Evolutionary conservation across 2,797 vertebrate genomes (phyloP).

Genomic region (Bucorvus abyssinicus): DNA sequence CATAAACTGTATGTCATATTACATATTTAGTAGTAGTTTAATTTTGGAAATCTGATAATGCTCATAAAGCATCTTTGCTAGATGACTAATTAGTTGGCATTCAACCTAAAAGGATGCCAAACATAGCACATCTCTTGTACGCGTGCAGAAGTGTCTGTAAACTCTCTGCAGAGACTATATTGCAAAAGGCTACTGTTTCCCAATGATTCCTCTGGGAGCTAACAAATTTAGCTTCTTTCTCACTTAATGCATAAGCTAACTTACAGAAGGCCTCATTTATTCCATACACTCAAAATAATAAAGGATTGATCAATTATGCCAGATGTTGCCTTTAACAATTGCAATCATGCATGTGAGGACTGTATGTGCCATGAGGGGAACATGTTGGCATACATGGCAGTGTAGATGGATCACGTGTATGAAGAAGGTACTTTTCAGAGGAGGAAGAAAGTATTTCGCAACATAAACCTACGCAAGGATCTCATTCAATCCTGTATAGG

Average conservation of each 20-base stretch:
- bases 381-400: not conserved
- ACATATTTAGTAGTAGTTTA: constrained; percentile 50
- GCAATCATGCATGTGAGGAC: not conserved
- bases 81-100: constrained; percentile 64
- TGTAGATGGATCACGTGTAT: constrained; percentile 22
- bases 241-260: not conserved
- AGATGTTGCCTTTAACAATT: not conserved
- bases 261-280: not conserved
- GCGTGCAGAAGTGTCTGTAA: constrained; percentile 34
- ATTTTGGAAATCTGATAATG: constrained; percentile 64
- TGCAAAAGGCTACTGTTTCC: constrained; percentile 8
- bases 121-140: constrained; percentile 53
- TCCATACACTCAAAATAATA: not conserved
- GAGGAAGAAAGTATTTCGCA: constrained; percentile 45
- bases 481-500: constrained; percentile 8
- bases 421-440: constrained; percentile 31
- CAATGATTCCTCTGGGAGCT: not conserved
- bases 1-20: not conserved
- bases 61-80: constrained; percentile 61
- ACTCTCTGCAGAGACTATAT: constrained; percentile 15
- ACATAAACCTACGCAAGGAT: constrained; percentile 26
- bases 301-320: not conserved
- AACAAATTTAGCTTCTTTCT: constrained; percentile 5
- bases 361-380: not conserved
- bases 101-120: constrained; percentile 63